Evolutionary conservation across 2,113 vertebrate species (phyloP).

Genomic region (Cygnus buccinator): DNA sequence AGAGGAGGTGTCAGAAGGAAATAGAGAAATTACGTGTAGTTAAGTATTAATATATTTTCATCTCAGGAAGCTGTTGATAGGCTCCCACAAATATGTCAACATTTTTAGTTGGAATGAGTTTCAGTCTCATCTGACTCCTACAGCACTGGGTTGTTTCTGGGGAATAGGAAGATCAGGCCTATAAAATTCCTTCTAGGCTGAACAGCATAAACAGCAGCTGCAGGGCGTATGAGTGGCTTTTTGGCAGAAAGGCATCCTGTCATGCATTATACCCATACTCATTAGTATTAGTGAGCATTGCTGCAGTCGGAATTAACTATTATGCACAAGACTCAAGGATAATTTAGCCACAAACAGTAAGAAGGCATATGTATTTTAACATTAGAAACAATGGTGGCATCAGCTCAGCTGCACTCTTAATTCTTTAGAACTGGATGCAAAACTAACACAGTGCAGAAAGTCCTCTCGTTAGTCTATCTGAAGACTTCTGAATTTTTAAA

Average conservation of each 20-base stretch:
- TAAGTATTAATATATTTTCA: not conserved
- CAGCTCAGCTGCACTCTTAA: not conserved
- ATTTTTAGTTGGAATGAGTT: constrained; percentile 1
- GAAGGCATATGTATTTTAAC: not conserved
- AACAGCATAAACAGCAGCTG: constrained; percentile 17
- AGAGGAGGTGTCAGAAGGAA: not conserved
- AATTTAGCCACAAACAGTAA: constrained; percentile 17
- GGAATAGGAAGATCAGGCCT: not conserved
- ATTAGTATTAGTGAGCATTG: constrained; percentile 16
- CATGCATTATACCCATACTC: constrained; percentile 2
- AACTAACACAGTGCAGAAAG: not conserved
- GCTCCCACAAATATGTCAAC: not conserved
- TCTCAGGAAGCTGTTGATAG: not conserved
- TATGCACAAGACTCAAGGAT: not conserved
- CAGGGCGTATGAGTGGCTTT: constrained; percentile 14
- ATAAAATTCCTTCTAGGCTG: not conserved
- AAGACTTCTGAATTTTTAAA: not conserved
- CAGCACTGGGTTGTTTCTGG: not conserved
- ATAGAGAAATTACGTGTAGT: not conserved
- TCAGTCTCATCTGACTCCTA: not conserved
- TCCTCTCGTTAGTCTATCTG: not conserved
- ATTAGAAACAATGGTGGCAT: not conserved
- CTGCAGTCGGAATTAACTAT: constrained; percentile 11
- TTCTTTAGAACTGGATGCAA: not conserved
- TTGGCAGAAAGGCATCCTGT: constrained; percentile 31